Evolutionary conservation across 2,888 invertebrate species (phyloP), one percentile per base, ranked within the genome.

Genomic region (Folsomia candida): DNA sequence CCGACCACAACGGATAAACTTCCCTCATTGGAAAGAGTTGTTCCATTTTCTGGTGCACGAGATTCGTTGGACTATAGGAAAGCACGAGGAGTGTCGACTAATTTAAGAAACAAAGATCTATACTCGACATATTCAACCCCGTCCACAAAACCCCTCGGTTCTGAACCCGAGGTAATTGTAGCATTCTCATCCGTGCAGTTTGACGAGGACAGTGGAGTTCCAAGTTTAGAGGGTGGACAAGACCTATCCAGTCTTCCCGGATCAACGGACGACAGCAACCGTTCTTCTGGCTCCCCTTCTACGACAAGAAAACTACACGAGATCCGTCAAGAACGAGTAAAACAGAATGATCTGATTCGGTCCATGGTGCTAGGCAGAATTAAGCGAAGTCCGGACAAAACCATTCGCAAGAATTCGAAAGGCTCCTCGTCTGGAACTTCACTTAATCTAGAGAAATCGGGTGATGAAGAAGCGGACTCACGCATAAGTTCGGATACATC

Each of bases 341-440:
- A 91, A 81, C 92, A 93, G 83, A 93, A 92, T 76, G 91, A 90
- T 82, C 86, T 93, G 27, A 91, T 94, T 61, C 89, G 93, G 80
- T 89, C 93, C 82, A 85, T 94, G 83, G 90, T 94, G 66, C 88
- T 93, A 87, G 79, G 91, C 90, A 81, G 89, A 91, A 83, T 85
- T 92, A 80, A 77, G 27, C 64, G 72, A 18, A 75, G 88, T 87
- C 78, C 87, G 86, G 80, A 87, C 87, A 69, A 83, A 87, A 69
- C 83, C 87, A 14, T 88, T 88, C 87, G 87, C 70, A 85, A 88
- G 0, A 74, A 76, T n/a, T 77, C 78, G 3, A 68, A 75, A 25
- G 79, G 78, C 0, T 76, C 76, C 0, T 73, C 71, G 6, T 64
- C 63, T n/a, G 63, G 24, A n/a, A 22, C 59, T 26, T 4, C 14